Evolutionary conservation across 2,113 vertebrate genomes (phyloP).

Genomic region (Archilochus colubris): DNA sequence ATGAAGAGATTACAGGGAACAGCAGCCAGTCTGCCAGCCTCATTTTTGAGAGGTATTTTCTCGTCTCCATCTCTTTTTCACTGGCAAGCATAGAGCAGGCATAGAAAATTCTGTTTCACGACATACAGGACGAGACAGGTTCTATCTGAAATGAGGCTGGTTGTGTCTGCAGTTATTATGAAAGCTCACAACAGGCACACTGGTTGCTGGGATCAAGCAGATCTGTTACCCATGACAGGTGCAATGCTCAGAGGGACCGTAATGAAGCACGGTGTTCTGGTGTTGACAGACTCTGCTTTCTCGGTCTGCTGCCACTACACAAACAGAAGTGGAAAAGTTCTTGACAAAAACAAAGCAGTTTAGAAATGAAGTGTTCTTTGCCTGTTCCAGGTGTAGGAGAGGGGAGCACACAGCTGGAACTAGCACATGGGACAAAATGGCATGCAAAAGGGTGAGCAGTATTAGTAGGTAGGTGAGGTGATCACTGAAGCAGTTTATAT

Average conservation of each 20-base stretch:
- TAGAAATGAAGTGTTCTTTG: neutral
- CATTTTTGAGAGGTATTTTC: neutral
- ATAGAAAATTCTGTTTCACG: neutral
- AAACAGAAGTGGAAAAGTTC: neutral
- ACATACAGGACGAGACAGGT: neutral
- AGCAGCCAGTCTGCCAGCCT: neutral
- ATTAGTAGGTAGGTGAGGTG: neutral
- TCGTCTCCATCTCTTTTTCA: neutral
- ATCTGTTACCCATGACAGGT: neutral
- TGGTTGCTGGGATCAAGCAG: neutral
- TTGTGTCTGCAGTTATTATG: neutral
- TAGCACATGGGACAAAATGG: neutral
- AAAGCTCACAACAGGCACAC: neutral
- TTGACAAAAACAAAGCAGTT: neutral
- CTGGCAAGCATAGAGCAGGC: neutral
- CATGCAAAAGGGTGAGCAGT: neutral
- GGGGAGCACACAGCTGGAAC: neutral
- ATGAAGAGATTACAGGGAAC: neutral
- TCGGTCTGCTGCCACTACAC: neutral
- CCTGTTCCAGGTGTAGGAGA: neutral
- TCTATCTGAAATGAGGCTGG: neutral
- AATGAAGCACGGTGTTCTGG: neutral
- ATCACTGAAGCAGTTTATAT: neutral
- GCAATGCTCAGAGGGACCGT: neutral
- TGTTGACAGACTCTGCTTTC: neutral